These are phyloP conservation scores for Poecilia wingei DNA, from an alignment of 2,797 vertebrate genomes.

Conservation along the genomic window DNA sequence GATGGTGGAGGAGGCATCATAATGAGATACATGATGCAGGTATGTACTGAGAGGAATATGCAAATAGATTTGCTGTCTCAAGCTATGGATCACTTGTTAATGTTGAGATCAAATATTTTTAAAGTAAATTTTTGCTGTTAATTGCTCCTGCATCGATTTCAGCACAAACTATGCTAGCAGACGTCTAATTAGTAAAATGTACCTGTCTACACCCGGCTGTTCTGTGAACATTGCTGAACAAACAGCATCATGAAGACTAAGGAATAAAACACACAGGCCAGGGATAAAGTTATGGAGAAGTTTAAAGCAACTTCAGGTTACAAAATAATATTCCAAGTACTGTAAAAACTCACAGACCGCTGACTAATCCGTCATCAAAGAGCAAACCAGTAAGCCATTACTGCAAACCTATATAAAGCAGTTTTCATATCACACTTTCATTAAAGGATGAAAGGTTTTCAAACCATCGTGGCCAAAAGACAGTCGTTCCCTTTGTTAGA, in stretches of 20 bases:
- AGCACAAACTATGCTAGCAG: background rate
- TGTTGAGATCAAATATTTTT: background rate
- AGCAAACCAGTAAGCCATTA: background rate
- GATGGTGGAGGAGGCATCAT: slow-evolving; percentile 2
- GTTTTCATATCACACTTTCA: background rate
- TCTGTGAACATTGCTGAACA: background rate
- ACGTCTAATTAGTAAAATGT: background rate
- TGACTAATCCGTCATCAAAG: background rate
- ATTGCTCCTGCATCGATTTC: background rate
- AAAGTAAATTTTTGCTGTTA: background rate
- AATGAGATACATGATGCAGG: background rate
- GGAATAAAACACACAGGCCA: background rate
- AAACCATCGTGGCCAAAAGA: background rate
- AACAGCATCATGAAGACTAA: background rate
- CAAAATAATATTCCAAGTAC: background rate
- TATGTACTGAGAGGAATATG: background rate
- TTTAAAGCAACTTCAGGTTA: background rate
- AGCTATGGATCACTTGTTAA: background rate
- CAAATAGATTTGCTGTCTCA: background rate
- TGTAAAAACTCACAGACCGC: background rate
- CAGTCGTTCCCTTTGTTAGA: background rate
- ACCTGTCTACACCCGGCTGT: background rate
- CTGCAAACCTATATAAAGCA: background rate
- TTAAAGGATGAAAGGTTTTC: background rate
- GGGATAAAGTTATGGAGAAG: background rate